Percentiles rank a stretch among this genome's conserved stretches.
Conservation (phyloP, 2,888 invertebrate species). For the Adelognathus sp. region DNA sequence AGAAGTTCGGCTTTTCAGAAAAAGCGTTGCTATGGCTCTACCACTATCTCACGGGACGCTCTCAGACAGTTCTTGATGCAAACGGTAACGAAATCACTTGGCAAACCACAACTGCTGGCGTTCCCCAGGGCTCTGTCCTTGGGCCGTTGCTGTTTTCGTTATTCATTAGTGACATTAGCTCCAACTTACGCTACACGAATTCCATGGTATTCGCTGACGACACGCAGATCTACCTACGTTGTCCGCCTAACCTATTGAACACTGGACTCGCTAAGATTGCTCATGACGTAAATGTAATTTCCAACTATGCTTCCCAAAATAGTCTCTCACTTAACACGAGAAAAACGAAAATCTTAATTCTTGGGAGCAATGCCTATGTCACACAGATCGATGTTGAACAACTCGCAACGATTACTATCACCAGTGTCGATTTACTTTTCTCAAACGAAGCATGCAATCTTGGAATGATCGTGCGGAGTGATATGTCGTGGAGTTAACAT, state of each 20-base stretch:
- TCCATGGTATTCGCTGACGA: slow-evolving; percentile 22
- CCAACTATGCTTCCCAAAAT: neutral
- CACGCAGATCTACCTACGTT: slow-evolving; percentile 7
- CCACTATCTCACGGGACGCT: neutral
- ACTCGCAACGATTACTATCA: neutral
- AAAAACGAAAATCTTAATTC: neutral
- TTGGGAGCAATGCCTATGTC: neutral
- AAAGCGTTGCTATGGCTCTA: neutral
- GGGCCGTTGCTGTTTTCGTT: neutral
- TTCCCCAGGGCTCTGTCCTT: slow-evolving; percentile 5
- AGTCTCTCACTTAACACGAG: neutral
- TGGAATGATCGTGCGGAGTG: neutral
- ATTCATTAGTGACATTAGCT: neutral
- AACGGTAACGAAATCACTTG: too few relatives aligned
- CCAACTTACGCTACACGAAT: neutral
- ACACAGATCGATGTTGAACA: neutral
- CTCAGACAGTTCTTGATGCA: neutral
- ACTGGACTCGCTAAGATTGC: neutral
- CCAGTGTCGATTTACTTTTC: neutral
- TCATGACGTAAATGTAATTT: neutral
- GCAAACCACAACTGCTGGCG: neutral
- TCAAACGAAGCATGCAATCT: neutral
- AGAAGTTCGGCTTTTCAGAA: neutral
- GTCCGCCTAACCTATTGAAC: neutral
- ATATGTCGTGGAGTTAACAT: slow-evolving; percentile 26